A percentile compares a stretch with the other conserved stretches of the same genome.
Evolutionary conservation across 2,797 vertebrate species (phyloP).

Genomic region (Sparus aurata): DNA sequence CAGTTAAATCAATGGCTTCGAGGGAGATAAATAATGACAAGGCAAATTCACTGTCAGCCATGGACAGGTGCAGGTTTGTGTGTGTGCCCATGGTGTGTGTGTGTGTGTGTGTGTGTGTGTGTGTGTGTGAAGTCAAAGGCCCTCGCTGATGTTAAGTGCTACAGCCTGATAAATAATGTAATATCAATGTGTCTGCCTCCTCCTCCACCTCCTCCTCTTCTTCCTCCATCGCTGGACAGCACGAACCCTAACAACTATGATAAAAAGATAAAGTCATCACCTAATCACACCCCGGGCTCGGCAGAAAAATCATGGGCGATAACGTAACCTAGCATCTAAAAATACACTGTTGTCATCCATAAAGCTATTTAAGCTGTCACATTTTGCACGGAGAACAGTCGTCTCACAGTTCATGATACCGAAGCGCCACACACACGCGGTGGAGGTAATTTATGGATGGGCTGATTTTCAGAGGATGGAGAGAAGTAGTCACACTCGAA

Average conservation of each 20-base stretch:
- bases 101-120: constrained; percentile 6
- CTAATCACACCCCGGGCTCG: neutral
- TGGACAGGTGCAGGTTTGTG: constrained; percentile 43
- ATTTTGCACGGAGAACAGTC: neutral
- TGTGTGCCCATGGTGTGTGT: neutral
- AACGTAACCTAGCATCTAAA: neutral
- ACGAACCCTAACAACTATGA: constrained; percentile 1
- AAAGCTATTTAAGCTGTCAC: neutral
- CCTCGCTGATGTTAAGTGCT: constrained; percentile 41
- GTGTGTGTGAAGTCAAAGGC: constrained; percentile 23
- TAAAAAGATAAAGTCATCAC: neutral
- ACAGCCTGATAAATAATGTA: constrained; percentile 61
- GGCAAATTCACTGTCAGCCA: constrained; percentile 43
- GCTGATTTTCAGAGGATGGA: constrained; percentile 21
- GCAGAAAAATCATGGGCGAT: neutral
- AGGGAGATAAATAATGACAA: constrained; percentile 70
- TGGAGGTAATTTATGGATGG: constrained; percentile 1
- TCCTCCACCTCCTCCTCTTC: no score
- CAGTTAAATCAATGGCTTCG: constrained; percentile 73
- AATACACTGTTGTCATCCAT: neutral
- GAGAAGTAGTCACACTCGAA: constrained; percentile 25
- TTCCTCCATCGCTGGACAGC: neutral
- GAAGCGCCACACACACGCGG: neutral
- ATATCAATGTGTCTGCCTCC: constrained; percentile 16
- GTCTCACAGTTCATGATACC: neutral